phyloP scores from a whole-genome alignment of 2,888 invertebrate species.

The Sisyra nigra region DNA sequence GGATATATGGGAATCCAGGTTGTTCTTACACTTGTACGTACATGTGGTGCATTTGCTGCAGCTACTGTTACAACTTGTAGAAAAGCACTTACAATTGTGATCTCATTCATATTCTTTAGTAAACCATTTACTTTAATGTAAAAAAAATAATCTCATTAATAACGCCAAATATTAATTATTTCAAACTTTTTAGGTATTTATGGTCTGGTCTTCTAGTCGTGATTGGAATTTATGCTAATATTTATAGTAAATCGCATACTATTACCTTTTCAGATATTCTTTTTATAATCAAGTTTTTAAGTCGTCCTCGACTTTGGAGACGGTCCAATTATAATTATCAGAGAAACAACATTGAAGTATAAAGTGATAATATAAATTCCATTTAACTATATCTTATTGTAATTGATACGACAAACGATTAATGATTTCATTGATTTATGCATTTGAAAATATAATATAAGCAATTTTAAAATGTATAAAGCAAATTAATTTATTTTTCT shows the following conservation, averaged over 20 bases:
- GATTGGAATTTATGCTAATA: constrained; percentile 84
- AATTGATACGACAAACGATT: no score
- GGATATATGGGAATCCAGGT: constrained; percentile 91
- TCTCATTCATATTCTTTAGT: constrained; percentile 85
- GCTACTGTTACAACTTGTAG: constrained; percentile 85
- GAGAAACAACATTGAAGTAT: constrained; percentile 6
- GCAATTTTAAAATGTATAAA: no score
- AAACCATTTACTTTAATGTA: constrained; percentile 90
- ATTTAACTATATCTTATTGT: no score
- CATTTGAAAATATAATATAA: no score
- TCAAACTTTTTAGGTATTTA: constrained; percentile 54
- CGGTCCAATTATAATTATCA: constrained; percentile 1
- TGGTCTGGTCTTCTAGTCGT: constrained; percentile 85
- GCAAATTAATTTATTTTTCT: no score
- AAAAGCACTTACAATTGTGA: constrained; percentile 80
- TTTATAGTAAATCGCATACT: constrained; percentile 64
- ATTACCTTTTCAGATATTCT: constrained; percentile 21
- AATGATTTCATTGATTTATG: no score
- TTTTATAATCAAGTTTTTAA: constrained; percentile 17
- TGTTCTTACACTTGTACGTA: constrained; percentile 75
- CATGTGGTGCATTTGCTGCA: constrained; percentile 81
- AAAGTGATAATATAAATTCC: not conserved
- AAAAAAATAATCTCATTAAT: constrained; percentile 16
- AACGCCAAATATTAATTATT: constrained; percentile 9
- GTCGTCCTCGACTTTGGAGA: constrained; percentile 21